Evolutionary conservation across 2,797 vertebrate species (phyloP).

Genomic region (Notolabrus celidotus): DNA sequence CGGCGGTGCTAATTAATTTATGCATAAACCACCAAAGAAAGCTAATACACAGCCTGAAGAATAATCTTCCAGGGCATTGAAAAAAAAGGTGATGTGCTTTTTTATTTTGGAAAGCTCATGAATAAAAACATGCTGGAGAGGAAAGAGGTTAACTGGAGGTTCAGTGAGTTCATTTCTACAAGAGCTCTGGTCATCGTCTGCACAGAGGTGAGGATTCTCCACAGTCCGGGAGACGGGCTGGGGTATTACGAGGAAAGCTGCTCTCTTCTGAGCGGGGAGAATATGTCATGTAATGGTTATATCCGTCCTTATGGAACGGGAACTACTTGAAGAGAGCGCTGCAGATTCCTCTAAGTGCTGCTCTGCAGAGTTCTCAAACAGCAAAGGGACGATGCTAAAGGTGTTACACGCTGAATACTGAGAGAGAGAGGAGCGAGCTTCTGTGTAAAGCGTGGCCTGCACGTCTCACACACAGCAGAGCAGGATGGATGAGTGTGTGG

Average conservation of each 20-base stretch:
- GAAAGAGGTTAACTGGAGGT: conserved; percentile 35
- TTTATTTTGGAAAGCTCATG: conserved; percentile 40
- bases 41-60: conserved; percentile 52
- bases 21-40: conserved; percentile 61
- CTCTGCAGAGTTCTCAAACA: conserved; percentile 31
- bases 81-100: conserved; percentile 33
- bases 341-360: conserved; percentile 42
- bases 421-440: conserved; percentile 29
- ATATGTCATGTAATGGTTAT: conserved; percentile 37
- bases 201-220: not conserved
- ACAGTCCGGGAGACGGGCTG: conserved; percentile 10
- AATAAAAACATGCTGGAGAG: conserved; percentile 37
- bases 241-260: conserved; percentile 15
- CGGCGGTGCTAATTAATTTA: conserved; percentile 72
- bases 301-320: conserved; percentile 28
- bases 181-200: conserved; percentile 3
- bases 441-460: conserved; percentile 51
- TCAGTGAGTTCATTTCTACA: conserved; percentile 28
- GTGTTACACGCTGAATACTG: no score
- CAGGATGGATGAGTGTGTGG: conserved; percentile 49
- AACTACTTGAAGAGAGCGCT: conserved; percentile 30
- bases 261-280: conserved; percentile 11
- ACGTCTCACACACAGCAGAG: conserved; percentile 55
- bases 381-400: conserved; percentile 26
- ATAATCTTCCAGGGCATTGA: conserved; percentile 26